Conservation (phyloP, 2,113 vertebrate genomes). For the Thomomys bottae region DNA sequence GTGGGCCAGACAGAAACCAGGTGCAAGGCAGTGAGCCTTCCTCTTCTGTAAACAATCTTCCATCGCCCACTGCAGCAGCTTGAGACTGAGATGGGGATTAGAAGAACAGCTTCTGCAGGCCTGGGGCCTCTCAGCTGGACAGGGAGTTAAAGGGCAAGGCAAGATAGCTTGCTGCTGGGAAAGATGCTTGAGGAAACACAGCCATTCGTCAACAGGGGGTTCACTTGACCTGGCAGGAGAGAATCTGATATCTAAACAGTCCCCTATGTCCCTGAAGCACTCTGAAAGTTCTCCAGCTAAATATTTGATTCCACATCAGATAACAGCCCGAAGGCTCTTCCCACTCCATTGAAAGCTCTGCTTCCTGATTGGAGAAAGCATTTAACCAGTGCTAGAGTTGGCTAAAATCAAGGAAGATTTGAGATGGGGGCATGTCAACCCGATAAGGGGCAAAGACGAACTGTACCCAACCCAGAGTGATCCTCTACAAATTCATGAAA, state of each 20-base stretch:
- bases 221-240: constrained; percentile 83
- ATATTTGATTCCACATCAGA: constrained; percentile 81
- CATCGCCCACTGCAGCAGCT: constrained; percentile 74
- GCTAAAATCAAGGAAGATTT: neutral
- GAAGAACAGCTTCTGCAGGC: constrained; percentile 74
- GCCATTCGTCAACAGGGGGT: constrained; percentile 82
- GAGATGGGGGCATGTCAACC: neutral
- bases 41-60: constrained; percentile 84
- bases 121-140: constrained; percentile 81
- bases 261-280: constrained; percentile 71
- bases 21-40: constrained; percentile 80
- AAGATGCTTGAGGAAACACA: constrained; percentile 76
- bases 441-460: neutral
- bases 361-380: neutral
- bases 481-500: neutral
- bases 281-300: constrained; percentile 78
- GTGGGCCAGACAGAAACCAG: constrained; percentile 86
- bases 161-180: constrained; percentile 82
- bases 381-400: neutral
- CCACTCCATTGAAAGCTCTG: neutral
- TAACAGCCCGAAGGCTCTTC: constrained; percentile 58
- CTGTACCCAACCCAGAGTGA: neutral
- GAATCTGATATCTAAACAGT: constrained; percentile 85
- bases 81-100: constrained; percentile 76
- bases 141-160: constrained; percentile 80